These are phyloP conservation scores for Sarcophaga rosellei DNA, from an alignment of 2,888 invertebrate genomes.

Conservation along the genomic window DNA sequence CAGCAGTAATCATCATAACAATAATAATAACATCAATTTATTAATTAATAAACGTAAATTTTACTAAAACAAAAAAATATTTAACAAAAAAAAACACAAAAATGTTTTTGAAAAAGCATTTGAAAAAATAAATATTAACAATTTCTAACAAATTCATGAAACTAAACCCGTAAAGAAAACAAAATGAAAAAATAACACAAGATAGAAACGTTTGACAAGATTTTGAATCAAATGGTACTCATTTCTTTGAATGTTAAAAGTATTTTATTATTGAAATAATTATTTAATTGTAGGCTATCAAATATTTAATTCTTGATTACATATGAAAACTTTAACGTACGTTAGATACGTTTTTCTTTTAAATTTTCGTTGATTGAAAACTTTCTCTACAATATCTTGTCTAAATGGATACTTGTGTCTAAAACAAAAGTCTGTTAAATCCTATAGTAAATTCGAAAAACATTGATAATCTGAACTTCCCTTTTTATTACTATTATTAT, in stretches of 20 bases:
- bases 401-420: conserved; percentile 7
- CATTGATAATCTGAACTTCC: conserved; percentile 13
- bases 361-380: no score
- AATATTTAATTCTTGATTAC: no score
- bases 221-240: not conserved
- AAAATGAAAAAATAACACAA: conserved; percentile 2
- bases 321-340: no score
- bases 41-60: conserved; percentile 66
- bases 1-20: conserved; percentile 53
- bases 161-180: not conserved
- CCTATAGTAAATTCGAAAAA: conserved; percentile 26
- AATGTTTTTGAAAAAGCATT: conserved; percentile 31
- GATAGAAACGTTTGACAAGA: not conserved
- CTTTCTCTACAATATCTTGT: not conserved
- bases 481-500: not conserved
- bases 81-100: conserved; percentile 26
- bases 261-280: conserved; percentile 10
- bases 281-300: not conserved
- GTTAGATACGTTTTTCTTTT: no score
- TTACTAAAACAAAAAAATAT: conserved; percentile 40
- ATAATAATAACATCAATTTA: conserved; percentile 60
- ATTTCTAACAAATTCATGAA: conserved; percentile 26
- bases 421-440: conserved; percentile 35
- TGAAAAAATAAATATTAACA: conserved; percentile 9
- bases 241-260: not conserved